These are phyloP conservation scores for Corythaeola cristata DNA, from an alignment of 2,113 vertebrate genomes.

Conservation along the genomic window DNA sequence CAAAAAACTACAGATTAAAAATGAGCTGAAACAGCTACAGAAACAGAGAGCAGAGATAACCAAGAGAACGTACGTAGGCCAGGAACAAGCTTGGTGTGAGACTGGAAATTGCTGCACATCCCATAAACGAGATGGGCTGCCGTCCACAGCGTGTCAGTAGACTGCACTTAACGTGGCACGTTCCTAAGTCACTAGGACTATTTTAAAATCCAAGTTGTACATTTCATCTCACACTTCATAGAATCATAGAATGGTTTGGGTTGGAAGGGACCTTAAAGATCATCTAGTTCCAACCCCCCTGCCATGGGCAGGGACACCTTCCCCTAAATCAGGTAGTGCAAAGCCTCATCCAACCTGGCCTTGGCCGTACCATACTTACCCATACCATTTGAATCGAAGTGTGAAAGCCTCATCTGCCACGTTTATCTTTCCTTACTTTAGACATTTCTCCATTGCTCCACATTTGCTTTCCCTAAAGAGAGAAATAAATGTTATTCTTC, in stretches of 20 bases:
- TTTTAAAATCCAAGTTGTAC: neutral
- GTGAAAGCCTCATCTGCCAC: neutral
- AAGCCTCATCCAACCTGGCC: too few species aligned
- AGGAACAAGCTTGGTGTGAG: neutral
- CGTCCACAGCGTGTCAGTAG: neutral
- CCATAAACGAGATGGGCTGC: neutral
- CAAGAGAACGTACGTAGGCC: neutral
- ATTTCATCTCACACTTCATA: neutral
- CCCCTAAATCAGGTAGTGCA: too few species aligned
- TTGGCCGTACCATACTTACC: neutral
- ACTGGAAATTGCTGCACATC: neutral
- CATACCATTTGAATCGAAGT: neutral
- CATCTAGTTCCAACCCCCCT: too few species aligned
- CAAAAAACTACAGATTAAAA: neutral
- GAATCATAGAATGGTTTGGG: too few species aligned
- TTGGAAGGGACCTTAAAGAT: too few species aligned
- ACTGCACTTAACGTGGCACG: neutral
- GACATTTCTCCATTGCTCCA: neutral
- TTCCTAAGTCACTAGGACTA: neutral
- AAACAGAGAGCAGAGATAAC: neutral
- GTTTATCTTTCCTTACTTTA: neutral
- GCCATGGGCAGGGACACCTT: too few species aligned
- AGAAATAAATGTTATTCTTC: neutral
- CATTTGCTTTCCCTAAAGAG: neutral
- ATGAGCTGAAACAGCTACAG: neutral